Conservation (phyloP, 2,113 vertebrate species). For the Misgurnus mizolepis region DNA sequence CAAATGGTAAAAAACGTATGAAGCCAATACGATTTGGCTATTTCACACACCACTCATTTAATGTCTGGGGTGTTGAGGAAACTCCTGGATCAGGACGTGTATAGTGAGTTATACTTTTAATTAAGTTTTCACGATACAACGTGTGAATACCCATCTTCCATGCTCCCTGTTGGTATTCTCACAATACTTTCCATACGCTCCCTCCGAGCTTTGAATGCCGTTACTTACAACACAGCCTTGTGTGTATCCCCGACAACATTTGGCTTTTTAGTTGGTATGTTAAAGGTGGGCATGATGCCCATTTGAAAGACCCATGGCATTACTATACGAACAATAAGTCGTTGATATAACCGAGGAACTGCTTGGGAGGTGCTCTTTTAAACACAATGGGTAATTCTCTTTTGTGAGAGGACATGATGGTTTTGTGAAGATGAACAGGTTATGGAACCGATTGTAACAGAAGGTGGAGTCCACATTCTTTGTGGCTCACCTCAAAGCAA, state of each 20-base stretch:
- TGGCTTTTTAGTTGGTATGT: slow-evolving; percentile 26
- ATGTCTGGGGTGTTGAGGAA: neutral
- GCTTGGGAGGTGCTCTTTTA: slow-evolving; percentile 34
- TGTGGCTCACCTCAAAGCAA: neutral
- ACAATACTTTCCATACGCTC: slow-evolving; percentile 41
- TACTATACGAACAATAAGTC: slow-evolving; percentile 28
- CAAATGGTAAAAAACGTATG: too few species aligned
- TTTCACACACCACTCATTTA: neutral
- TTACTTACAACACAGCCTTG: slow-evolving; percentile 23
- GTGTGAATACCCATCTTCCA: slow-evolving; percentile 39
- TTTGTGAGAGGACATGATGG: neutral
- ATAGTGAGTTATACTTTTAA: slow-evolving; percentile 23
- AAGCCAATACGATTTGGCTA: neutral
- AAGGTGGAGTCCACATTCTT: neutral
- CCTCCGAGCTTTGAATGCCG: slow-evolving; percentile 43
- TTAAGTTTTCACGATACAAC: slow-evolving; percentile 41
- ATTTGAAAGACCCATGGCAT: slow-evolving; percentile 15
- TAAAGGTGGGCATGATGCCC: slow-evolving; percentile 32
- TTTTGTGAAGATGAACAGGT: neutral
- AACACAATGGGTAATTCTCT: slow-evolving; percentile 24
- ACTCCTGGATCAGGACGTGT: neutral
- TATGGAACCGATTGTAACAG: neutral
- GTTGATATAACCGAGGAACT: slow-evolving; percentile 29
- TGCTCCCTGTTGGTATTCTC: slow-evolving; percentile 34
- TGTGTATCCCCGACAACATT: slow-evolving; percentile 51